These are phyloP conservation scores for Monomorium pharaonis DNA, from an alignment of 1,140 invertebrate species.

Conservation along the genomic window DNA sequence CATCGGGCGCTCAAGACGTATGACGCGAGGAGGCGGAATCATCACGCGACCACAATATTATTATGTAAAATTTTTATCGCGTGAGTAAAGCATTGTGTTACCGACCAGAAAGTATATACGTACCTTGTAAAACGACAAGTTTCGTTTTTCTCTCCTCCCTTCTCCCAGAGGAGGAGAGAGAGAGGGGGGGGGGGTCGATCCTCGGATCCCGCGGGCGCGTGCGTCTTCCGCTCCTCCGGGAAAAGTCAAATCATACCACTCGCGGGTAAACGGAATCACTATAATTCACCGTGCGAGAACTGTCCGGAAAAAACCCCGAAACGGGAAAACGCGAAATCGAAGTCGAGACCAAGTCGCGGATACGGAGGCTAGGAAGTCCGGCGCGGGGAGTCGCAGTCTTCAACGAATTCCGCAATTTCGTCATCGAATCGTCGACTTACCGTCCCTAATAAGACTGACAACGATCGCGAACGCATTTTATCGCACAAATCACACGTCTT, in stretches of 20 bases:
- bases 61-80: constrained; percentile 76
- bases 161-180: too few species aligned
- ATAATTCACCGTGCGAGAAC: not conserved
- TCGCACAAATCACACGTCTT: not conserved
- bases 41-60: constrained; percentile 69
- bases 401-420: not conserved
- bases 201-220: not conserved
- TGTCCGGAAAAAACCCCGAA: not conserved
- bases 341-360: not conserved
- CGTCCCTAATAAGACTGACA: not conserved
- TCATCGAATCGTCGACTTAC: not conserved
- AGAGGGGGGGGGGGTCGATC: not conserved
- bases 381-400: not conserved
- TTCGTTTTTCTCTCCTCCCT: constrained; percentile 62
- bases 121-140: constrained; percentile 68
- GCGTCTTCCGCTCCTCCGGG: not conserved
- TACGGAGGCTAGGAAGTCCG: not conserved
- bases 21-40: constrained; percentile 55
- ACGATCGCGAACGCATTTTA: not conserved
- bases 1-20: constrained; percentile 54
- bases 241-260: not conserved
- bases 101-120: constrained; percentile 60
- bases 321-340: not conserved
- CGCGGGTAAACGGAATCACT: not conserved
- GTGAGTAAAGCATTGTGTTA: constrained; percentile 74